Evolutionary conservation across 2,113 vertebrate species (phyloP).

Genomic region (Podarcis cretensis): DNA sequence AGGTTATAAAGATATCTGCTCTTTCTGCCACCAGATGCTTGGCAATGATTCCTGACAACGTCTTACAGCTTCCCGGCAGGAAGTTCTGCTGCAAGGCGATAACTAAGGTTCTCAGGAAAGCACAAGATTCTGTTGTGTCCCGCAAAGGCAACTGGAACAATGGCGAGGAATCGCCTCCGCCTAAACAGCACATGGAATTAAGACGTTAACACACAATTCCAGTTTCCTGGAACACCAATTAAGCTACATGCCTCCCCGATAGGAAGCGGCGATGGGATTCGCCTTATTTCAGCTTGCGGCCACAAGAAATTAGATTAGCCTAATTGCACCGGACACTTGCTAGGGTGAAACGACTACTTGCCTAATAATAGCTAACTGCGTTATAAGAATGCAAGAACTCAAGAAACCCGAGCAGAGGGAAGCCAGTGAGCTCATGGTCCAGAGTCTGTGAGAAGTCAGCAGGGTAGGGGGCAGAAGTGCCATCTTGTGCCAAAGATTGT

Average conservation of each 20-base stretch:
- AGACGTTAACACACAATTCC: neutral
- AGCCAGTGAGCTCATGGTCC: neutral
- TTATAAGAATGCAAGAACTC: constrained; percentile 67
- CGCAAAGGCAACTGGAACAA: neutral
- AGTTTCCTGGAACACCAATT: neutral
- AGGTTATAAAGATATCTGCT: constrained; percentile 10
- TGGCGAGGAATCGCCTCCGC: neutral
- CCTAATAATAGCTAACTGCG: constrained; percentile 57
- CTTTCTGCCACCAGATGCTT: constrained; percentile 25
- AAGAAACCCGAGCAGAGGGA: constrained; percentile 25
- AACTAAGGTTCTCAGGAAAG: constrained; percentile 24
- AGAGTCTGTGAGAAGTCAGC: neutral
- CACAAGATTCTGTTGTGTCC: neutral
- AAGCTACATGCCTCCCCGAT: neutral
- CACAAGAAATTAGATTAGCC: constrained; percentile 37
- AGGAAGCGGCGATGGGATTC: neutral
- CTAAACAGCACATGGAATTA: neutral
- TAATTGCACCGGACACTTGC: neutral
- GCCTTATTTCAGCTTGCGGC: neutral
- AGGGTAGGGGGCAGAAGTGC: neutral
- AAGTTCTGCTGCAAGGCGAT: constrained; percentile 59
- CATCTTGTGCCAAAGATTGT: neutral
- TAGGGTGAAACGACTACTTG: constrained; percentile 9
- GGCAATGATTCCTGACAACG: constrained; percentile 44
- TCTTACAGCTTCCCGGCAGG: constrained; percentile 61